These are phyloP conservation scores for Chamaea fasciata DNA, from an alignment of 2,113 vertebrate genomes.

Conservation along the genomic window DNA sequence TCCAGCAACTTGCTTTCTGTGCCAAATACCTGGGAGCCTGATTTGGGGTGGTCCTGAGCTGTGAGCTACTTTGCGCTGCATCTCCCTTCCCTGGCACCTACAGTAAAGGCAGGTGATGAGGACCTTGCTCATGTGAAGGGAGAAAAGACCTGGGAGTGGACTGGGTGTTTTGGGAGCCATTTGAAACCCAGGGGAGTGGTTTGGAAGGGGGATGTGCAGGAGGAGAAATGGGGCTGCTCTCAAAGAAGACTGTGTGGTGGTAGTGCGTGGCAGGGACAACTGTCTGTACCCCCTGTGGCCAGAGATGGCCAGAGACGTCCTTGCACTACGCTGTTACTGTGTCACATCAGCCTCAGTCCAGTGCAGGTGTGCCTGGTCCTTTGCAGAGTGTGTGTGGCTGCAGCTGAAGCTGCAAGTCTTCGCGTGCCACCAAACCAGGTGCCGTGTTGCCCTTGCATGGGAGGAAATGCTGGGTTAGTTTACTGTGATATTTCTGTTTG, in stretches of 20 bases:
- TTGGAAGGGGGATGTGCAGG: background rate
- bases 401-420: background rate
- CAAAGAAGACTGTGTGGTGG: background rate
- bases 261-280: rapidly evolving
- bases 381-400: background rate
- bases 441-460: rapidly evolving
- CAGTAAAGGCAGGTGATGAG: rapidly evolving
- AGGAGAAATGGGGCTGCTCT: background rate
- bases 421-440: rapidly evolving
- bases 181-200: background rate
- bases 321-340: rapidly evolving
- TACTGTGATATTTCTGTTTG: background rate
- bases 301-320: background rate
- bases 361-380: background rate
- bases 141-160: background rate
- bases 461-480: background rate
- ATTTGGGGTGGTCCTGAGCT: background rate
- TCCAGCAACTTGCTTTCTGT: background rate
- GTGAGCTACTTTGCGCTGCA: background rate
- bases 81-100: background rate
- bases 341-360: rapidly evolving
- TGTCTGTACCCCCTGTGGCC: background rate
- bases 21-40: background rate
- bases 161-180: background rate
- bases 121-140: background rate